These are phyloP conservation scores for Cephus rjabovi DNA, from an alignment of 2,888 invertebrate species.

Conservation along the genomic window DNA sequence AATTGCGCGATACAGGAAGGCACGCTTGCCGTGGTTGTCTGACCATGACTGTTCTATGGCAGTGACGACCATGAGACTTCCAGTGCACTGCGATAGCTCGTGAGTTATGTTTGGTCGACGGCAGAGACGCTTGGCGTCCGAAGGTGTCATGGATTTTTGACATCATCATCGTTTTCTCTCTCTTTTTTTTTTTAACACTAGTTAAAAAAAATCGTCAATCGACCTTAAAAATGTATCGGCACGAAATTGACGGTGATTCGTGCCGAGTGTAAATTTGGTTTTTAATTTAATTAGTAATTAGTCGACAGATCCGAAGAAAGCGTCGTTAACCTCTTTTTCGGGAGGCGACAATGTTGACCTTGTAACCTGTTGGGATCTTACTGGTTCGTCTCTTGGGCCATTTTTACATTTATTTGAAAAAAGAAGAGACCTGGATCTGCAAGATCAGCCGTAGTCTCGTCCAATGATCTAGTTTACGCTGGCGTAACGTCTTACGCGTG, in stretches of 20 bases:
- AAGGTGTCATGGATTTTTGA: neutral
- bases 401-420: neutral
- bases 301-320: neutral
- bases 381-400: neutral
- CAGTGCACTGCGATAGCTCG: conserved; percentile 22
- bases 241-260: neutral
- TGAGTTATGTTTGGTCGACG: neutral
- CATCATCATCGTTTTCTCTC: neutral
- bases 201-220: no score
- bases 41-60: conserved; percentile 45
- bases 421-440: neutral
- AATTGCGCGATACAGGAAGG: conserved; percentile 44
- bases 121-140: neutral
- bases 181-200: no score
- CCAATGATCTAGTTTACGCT: neutral
- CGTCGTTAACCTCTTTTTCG: neutral
- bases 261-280: neutral
- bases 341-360: neutral
- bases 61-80: conserved; percentile 51
- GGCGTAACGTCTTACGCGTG: neutral
- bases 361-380: neutral
- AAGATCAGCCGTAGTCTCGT: neutral
- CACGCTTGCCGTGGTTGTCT: conserved; percentile 13
- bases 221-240: neutral
- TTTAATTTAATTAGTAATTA: no score